phyloP scores from a whole-genome alignment of 2,888 invertebrate species.

The Invenusta paracnida region DNA sequence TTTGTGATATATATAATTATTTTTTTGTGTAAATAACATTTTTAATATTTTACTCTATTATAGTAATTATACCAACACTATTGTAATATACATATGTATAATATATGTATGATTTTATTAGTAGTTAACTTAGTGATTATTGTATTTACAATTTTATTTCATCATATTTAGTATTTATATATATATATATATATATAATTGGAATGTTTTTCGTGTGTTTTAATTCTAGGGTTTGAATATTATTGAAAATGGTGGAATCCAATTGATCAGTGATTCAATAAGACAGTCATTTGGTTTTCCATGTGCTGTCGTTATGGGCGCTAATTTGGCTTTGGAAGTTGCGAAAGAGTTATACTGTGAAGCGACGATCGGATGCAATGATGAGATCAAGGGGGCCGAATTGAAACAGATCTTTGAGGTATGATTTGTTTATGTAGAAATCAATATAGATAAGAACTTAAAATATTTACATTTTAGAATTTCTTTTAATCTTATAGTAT shows the following conservation, averaged over 20 bases:
- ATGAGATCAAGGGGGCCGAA: conserved; percentile 67
- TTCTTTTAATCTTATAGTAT: no score
- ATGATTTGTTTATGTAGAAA: no score
- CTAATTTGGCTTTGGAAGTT: conserved; percentile 93
- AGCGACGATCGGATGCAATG: conserved; percentile 77
- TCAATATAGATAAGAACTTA: background rate
- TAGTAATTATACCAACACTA: no score
- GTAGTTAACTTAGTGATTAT: no score
- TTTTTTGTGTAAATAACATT: no score
- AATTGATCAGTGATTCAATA: conserved; percentile 76
- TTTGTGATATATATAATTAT: no score
- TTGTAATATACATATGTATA: no score
- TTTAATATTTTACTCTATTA: no score
- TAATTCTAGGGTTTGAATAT: conserved; percentile 58
- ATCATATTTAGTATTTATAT: no score
- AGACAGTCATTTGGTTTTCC: conserved; percentile 73
- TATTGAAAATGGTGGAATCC: conserved; percentile 64
- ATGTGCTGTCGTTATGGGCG: conserved; percentile 93
- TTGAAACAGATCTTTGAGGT: conserved; percentile 78
- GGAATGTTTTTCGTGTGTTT: background rate
- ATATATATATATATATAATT: no score
- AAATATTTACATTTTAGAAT: background rate
- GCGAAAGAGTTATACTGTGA: conserved; percentile 96
- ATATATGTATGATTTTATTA: no score
- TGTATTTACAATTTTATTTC: no score